These are phyloP conservation scores for Podarcis muralis DNA, from an alignment of 2,113 vertebrate genomes.

Conservation along the genomic window DNA sequence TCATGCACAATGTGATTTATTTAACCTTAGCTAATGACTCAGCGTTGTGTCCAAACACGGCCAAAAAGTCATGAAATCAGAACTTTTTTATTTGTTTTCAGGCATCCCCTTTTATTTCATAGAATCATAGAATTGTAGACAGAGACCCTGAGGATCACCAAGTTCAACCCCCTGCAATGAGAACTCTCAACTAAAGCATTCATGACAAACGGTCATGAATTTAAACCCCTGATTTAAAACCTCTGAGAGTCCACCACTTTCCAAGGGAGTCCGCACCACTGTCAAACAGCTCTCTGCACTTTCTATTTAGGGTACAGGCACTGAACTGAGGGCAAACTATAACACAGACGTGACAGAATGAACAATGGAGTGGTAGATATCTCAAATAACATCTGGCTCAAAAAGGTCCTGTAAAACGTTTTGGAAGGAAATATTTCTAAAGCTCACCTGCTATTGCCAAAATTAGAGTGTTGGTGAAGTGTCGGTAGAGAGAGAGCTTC, in stretches of 20 bases:
- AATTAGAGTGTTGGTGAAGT: constrained; percentile 96
- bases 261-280: neutral
- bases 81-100: neutral
- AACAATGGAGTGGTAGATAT: neutral
- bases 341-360: neutral
- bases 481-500: constrained; percentile 93
- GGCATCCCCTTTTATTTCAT: neutral
- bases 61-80: neutral
- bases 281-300: neutral
- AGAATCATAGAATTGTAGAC: too few relatives aligned
- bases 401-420: neutral
- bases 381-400: neutral
- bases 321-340: neutral
- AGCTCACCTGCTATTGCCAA: constrained; percentile 91
- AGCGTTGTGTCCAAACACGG: neutral
- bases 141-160: too few relatives aligned
- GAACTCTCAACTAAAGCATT: too few relatives aligned
- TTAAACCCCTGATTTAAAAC: too few relatives aligned
- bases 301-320: neutral
- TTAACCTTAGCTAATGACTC: neutral
- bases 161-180: too few relatives aligned
- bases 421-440: neutral
- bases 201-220: too few relatives aligned
- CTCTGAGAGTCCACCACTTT: neutral
- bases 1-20: neutral